Base-by-base conservation (phyloP, 1,140 invertebrate species). In the Macrotrachela quadricornifera region DNA sequence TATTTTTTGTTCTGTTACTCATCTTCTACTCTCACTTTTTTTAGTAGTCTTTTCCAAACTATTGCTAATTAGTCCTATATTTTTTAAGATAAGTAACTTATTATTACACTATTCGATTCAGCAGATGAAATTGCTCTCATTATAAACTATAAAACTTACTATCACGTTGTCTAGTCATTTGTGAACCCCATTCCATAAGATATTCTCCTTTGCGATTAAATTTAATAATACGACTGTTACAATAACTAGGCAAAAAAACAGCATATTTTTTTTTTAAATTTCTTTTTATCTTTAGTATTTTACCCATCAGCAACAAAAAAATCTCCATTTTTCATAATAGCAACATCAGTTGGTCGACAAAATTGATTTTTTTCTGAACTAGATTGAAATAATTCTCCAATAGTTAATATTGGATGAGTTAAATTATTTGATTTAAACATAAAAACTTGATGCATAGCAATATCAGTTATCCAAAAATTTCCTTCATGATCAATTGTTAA, bases 401-500 rank as follows among this genome's bases (percentile, higher is more conserved):
- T 75, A 0, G 76, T 77, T 45, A 92, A 61, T 45, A 68, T 69
- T 4, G 84, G 82, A 58, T 78, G 75, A 42, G 61, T 62, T 2
- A 73, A 70, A 54, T 77, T 75, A 43, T 71, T 74, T 11, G 77
- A 74, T 49, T 76, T 73, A 64, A 82, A 82, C 21, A 30, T 49
- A 41, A 47, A 12, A 51, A 87, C 85, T 74, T 96, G 90, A 73
- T 96, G 90, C 57, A 90, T 75, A 9, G 82, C 90, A n/a, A 94
- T 85, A 73, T 96, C 90, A 6, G 88, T 95, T 9, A 94, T 70
- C 85, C 85, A 94, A 15, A 82, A 76, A 63, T 91, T 87, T 42
- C 82, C 83, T 56, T 81, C 74, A 14, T 69, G 64, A 69, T 94
- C 86, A 8, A 94, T 77, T 17, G 81, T 81, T 49, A 95, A 69